These are phyloP conservation scores for Danaus plexippus DNA, from an alignment of 1,140 invertebrate species.

Conservation along the genomic window DNA sequence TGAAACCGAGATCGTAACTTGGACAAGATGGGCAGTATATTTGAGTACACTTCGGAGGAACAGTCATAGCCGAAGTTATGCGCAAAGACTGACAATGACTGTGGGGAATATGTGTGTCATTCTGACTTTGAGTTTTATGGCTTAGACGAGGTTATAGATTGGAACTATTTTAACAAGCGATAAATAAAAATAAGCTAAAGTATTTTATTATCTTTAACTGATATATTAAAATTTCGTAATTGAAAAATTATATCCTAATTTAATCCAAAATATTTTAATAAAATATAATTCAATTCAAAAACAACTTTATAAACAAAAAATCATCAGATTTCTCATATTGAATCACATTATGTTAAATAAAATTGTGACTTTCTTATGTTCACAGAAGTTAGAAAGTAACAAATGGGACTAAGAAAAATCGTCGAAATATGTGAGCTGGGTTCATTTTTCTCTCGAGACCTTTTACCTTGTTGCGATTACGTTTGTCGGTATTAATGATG, in stretches of 20 bases:
- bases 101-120: constrained; percentile 12
- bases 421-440: constrained; percentile 52
- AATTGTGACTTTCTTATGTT: constrained; percentile 17
- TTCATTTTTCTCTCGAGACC: constrained; percentile 50
- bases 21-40: constrained; percentile 24
- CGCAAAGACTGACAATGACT: constrained; percentile 18
- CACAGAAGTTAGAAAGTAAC: constrained; percentile 41
- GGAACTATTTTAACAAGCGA: no score
- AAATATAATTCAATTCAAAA: no score
- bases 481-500: constrained; percentile 39
- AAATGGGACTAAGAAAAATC: constrained; percentile 61
- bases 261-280: no score
- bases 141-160: constrained; percentile 11
- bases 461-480: constrained; percentile 32
- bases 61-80: constrained; percentile 15
- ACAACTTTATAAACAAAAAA: no score
- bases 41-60: constrained; percentile 17
- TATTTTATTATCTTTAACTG: no score
- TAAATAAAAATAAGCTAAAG: no score
- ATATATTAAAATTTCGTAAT: no score
- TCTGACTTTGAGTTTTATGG: constrained; percentile 17
- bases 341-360: no score
- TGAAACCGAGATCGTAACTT: constrained; percentile 24
- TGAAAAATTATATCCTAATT: no score
- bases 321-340: no score